Percentiles rank a stretch among this genome's conserved stretches.
phyloP scores from a whole-genome alignment of 2,888 invertebrate species.

The Sesia apiformis region DNA sequence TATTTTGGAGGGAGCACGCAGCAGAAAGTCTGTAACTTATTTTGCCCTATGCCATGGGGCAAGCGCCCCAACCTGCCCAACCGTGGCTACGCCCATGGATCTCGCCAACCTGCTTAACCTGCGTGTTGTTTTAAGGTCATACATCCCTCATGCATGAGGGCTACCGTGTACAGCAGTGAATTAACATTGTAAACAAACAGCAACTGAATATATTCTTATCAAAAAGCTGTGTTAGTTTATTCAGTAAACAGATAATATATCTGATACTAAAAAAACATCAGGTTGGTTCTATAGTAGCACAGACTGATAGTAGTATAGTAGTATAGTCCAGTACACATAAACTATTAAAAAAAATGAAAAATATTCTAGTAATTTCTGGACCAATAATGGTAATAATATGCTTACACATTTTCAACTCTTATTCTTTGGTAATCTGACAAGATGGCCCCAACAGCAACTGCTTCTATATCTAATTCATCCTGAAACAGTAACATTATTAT shows the following conservation, averaged over 20 bases:
- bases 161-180: no score
- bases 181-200: no score
- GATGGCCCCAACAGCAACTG: slow-evolving; percentile 97
- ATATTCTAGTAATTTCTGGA: background rate
- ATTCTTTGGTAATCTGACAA: slow-evolving; percentile 98
- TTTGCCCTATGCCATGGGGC: no score
- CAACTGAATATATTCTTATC: background rate
- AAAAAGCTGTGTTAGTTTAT: background rate
- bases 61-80: no score
- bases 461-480: slow-evolving; percentile 86
- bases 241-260: background rate
- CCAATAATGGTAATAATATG: slow-evolving; percentile 22
- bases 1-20: no score
- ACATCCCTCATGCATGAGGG: no score
- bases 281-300: background rate
- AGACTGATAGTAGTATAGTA: background rate
- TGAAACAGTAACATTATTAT: slow-evolving; percentile 38
- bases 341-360: background rate
- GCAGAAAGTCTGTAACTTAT: no score
- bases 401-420: slow-evolving; percentile 98
- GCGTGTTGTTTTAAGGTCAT: no score
- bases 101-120: no score
- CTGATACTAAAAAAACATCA: background rate
- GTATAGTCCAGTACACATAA: no score
- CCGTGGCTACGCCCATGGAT: no score